Conservation (phyloP, 2,797 vertebrate species). For the Choloepus didactylus region DNA sequence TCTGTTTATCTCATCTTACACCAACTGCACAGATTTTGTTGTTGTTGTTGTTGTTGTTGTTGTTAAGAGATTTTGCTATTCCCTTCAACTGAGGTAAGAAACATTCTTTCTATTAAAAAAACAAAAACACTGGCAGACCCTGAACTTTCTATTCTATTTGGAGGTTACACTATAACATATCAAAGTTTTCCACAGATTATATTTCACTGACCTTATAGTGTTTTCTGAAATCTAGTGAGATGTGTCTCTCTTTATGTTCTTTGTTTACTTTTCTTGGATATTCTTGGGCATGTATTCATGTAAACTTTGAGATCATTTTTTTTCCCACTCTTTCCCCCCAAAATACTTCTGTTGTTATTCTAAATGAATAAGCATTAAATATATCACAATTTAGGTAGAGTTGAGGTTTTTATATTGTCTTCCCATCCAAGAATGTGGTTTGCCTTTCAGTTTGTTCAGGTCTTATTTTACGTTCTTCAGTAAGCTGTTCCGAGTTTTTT, state of each 20-base stretch:
- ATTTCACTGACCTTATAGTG: background rate
- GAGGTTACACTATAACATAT: too few species aligned
- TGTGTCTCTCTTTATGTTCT: background rate
- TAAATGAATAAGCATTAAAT: background rate
- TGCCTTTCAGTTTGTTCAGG: background rate
- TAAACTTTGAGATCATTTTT: background rate
- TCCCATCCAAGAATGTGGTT: background rate
- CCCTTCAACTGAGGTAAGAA: too few species aligned
- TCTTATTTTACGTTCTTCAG: background rate
- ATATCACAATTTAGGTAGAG: background rate
- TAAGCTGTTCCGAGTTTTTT: background rate
- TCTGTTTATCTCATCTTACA: background rate
- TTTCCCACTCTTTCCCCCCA: background rate
- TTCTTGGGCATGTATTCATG: background rate
- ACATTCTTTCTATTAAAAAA: too few species aligned
- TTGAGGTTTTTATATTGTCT: slow-evolving; percentile 4
- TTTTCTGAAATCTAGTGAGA: background rate
- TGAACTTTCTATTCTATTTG: too few species aligned
- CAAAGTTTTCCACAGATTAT: background rate
- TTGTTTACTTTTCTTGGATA: background rate
- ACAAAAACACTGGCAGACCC: too few species aligned
- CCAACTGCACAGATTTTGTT: background rate
- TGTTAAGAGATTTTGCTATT: too few species aligned
- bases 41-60: too few species aligned
- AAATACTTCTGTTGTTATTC: background rate